Percentiles rank a stretch among this genome's conserved stretches.
Evolutionary conservation across 2,113 vertebrate species (phyloP).

Genomic region (Scalopus aquaticus): DNA sequence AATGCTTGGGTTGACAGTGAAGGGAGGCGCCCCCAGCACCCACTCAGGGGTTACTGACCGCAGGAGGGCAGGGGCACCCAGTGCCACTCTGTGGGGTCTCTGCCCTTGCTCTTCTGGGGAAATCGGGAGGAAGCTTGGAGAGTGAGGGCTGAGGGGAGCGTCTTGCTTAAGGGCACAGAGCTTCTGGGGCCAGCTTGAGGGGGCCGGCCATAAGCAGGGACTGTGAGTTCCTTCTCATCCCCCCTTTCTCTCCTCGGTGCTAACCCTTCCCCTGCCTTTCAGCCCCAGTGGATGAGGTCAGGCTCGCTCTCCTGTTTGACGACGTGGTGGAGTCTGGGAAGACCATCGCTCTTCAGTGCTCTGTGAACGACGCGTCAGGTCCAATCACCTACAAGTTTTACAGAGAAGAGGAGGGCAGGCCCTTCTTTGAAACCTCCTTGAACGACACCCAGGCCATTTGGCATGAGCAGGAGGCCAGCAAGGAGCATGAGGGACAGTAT

Average conservation of each 20-base stretch:
- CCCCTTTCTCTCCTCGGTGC: not conserved
- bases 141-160: not conserved
- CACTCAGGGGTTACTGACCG: not conserved
- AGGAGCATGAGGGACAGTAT: conserved; percentile 66
- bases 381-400: conserved; percentile 75
- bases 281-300: conserved; percentile 62
- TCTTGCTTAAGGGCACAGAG: no score
- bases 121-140: not conserved
- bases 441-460: conserved; percentile 51
- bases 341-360: conserved; percentile 46
- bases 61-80: not conserved
- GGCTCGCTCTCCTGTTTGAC: not conserved
- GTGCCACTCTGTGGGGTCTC: not conserved
- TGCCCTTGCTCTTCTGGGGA: not conserved
- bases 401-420: conserved; percentile 19
- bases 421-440: not conserved
- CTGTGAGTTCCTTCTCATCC: not conserved
- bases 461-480: not conserved
- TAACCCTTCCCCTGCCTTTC: conserved; percentile 38
- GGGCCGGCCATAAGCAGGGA: not conserved
- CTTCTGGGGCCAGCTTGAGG: not conserved
- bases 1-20: not conserved
- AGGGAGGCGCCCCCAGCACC: not conserved
- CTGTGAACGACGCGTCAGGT: conserved; percentile 6
- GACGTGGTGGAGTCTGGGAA: conserved; percentile 57